phyloP scores from a whole-genome alignment of 2,113 vertebrate genomes.

The Zosterops pallidus region DNA sequence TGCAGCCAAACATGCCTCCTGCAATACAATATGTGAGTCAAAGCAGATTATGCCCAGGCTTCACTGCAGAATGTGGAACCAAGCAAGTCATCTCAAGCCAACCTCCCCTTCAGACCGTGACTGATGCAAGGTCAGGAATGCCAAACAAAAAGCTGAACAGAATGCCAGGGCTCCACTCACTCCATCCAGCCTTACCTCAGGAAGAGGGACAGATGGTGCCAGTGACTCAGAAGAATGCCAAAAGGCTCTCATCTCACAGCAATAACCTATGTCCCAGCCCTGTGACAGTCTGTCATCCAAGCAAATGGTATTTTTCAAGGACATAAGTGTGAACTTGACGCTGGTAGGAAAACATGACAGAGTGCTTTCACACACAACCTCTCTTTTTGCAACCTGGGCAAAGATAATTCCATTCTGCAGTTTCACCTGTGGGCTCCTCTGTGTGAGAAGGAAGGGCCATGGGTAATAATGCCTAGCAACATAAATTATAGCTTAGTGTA shows the following conservation, averaged over 20 bases:
- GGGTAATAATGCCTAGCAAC: background rate
- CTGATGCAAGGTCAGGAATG: background rate
- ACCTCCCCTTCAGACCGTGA: accelerated
- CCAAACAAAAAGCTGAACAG: background rate
- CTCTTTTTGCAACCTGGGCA: background rate
- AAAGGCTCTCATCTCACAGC: slow-evolving; percentile 37
- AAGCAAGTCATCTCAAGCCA: background rate
- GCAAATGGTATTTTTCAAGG: slow-evolving; percentile 18
- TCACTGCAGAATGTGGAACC: background rate
- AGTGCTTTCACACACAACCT: background rate
- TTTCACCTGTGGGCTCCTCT: background rate
- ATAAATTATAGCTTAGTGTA: background rate
- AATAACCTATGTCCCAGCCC: slow-evolving; percentile 1
- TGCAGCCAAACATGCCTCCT: background rate
- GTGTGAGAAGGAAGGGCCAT: background rate
- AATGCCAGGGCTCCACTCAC: background rate
- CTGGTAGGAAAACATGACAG: background rate
- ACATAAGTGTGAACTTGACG: background rate
- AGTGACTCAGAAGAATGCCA: slow-evolving; percentile 43
- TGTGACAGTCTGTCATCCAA: background rate
- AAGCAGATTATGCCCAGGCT: background rate
- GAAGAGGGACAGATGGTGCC: slow-evolving; percentile 55
- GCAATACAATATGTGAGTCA: background rate
- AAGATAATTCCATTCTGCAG: background rate
- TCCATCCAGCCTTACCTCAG: slow-evolving; percentile 28